These are phyloP conservation scores for Drosophila melanogaster DNA, from an alignment of 1,140 invertebrate species.

Conservation along the genomic window DNA sequence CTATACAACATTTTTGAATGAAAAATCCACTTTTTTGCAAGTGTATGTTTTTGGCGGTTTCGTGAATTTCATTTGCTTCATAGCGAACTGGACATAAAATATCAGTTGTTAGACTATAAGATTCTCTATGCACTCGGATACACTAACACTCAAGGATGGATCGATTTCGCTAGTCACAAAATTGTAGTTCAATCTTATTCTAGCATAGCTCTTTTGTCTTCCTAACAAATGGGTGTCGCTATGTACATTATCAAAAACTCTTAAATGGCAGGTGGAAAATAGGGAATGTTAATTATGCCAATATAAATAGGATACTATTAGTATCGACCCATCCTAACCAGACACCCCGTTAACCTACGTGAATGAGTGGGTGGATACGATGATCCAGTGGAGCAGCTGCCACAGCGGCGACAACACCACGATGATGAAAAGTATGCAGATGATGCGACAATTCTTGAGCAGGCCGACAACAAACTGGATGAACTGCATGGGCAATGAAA, in stretches of 20 bases:
- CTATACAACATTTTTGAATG: conserved; percentile 26
- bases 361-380: conserved; percentile 42
- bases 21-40: conserved; percentile 31
- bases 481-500: conserved; percentile 54
- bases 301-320: background rate
- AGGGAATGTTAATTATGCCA: background rate
- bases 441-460: conserved; percentile 76
- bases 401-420: conserved; percentile 58
- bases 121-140: conserved; percentile 6
- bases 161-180: conserved; percentile 4
- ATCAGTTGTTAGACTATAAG: conserved; percentile 17
- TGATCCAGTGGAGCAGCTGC: conserved; percentile 66
- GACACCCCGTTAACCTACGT: conserved; percentile 27
- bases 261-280: background rate
- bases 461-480: conserved; percentile 66
- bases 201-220: background rate
- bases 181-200: background rate
- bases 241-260: background rate
- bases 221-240: background rate
- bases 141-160: conserved; percentile 7
- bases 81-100: conserved; percentile 37
- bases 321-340: conserved; percentile 5
- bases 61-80: conserved; percentile 22
- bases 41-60: conserved; percentile 17
- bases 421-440: conserved; percentile 68